Evolutionary conservation across 1,140 invertebrate genomes (phyloP).

Genomic region (Drosophila sturtevanti): DNA sequence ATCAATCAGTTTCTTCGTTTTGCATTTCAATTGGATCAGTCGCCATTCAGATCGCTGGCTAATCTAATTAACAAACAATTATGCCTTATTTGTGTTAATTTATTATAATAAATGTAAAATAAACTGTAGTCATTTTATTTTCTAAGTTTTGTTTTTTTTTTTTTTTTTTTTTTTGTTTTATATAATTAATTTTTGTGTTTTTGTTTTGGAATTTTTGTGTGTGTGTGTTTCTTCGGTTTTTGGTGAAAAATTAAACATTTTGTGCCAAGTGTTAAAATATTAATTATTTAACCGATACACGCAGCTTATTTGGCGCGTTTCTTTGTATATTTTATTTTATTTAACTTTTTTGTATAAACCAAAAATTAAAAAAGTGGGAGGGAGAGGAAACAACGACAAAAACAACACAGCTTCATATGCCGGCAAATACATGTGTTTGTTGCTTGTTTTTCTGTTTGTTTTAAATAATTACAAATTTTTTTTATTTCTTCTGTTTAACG

Average conservation of each 20-base stretch:
- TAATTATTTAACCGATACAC: conserved; percentile 81
- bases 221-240: conserved; percentile 24
- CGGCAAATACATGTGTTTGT: conserved; percentile 66
- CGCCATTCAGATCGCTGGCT: conserved; percentile 33
- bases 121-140: conserved; percentile 52
- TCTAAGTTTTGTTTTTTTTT: conserved; percentile 21
- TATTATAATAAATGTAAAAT: conserved; percentile 81
- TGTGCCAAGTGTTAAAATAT: conserved; percentile 73
- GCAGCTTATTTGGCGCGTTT: conserved; percentile 71
- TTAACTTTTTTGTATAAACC: conserved; percentile 54
- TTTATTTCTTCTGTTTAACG: conserved; percentile 59
- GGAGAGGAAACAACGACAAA: not conserved
- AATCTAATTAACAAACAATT: conserved; percentile 72
- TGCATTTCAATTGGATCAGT: conserved; percentile 62
- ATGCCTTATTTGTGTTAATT: conserved; percentile 74
- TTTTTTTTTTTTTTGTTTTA: conserved; percentile 17
- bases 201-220: not conserved
- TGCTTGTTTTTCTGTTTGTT: conserved; percentile 71
- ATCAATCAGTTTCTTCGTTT: conserved; percentile 25
- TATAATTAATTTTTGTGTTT: conserved; percentile 21
- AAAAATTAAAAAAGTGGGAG: not conserved
- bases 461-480: conserved; percentile 52
- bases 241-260: conserved; percentile 63
- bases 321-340: conserved; percentile 74
- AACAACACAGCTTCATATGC: conserved; percentile 35